phyloP scores from a whole-genome alignment of 1,140 invertebrate genomes.

The Lasioglossum baleicum region DNA sequence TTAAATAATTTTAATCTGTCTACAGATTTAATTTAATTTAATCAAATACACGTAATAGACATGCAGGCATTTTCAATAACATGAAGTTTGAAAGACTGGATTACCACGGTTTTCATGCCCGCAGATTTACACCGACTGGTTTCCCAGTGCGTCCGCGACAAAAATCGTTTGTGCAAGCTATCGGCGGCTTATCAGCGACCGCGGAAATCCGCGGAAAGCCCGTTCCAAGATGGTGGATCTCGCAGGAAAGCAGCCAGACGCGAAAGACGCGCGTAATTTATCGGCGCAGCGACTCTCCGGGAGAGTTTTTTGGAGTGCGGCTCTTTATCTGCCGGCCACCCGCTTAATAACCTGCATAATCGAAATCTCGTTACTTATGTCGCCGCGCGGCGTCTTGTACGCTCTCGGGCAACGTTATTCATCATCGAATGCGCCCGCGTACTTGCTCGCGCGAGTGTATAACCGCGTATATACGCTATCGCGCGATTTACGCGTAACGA shows the following conservation, averaged over 20 bases:
- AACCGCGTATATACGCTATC: not conserved
- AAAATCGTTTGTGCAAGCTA: no score
- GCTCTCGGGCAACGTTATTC: not conserved
- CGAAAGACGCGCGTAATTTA: not conserved
- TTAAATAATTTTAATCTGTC: no score
- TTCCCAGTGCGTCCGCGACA: no score
- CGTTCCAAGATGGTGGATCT: no score
- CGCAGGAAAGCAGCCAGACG: no score
- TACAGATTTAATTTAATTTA: no score
- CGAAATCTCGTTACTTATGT: not conserved
- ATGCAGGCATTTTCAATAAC: no score
- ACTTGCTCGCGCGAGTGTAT: not conserved
- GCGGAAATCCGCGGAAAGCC: not conserved
- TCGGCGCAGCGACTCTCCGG: not conserved
- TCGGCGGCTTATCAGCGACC: not conserved
- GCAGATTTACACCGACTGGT: no score
- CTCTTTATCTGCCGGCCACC: not conserved
- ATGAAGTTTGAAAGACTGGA: no score
- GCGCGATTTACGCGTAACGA: conserved; percentile 49
- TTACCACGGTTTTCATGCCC: no score
- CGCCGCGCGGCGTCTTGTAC: not conserved
- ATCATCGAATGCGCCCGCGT: not conserved
- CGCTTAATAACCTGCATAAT: not conserved
- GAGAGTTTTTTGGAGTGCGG: not conserved
- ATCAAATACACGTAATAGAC: no score